Conservation (phyloP, 1,140 invertebrate genomes). For the Eulimnadia texana region DNA sequence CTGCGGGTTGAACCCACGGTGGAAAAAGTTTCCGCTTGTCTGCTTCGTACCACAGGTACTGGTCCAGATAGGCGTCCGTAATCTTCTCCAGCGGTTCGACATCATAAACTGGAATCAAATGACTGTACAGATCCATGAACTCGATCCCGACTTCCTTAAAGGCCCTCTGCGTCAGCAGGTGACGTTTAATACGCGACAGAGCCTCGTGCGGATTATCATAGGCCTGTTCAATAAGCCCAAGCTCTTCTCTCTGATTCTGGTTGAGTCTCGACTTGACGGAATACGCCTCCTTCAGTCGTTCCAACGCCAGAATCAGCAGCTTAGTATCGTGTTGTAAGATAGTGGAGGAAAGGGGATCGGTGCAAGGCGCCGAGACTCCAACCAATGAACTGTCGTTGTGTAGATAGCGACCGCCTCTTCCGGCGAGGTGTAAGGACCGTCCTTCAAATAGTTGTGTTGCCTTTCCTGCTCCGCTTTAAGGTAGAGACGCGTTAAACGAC, state of each 20-base stretch:
- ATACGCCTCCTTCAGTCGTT: conserved; percentile 95
- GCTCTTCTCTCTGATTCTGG: conserved; percentile 98
- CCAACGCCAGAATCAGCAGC: conserved; percentile 86
- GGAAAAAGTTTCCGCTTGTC: conserved; percentile 94
- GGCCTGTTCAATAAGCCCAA: conserved; percentile 96
- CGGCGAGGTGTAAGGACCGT: conserved; percentile 96
- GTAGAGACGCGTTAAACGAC: conserved; percentile 85
- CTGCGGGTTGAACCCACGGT: conserved; percentile 97
- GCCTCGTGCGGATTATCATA: conserved; percentile 99
- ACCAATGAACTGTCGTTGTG: conserved; percentile 97
- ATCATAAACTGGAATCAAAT: conserved; percentile 96
- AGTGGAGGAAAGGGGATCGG: conserved; percentile 97
- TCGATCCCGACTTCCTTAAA: conserved; percentile 99
- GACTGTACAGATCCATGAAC: conserved; percentile 99
- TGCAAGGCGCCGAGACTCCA: conserved; percentile 91
- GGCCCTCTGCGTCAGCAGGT: conserved; percentile 90
- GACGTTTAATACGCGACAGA: conserved; percentile 95
- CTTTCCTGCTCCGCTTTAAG: conserved; percentile 97
- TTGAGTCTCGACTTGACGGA: conserved; percentile 94
- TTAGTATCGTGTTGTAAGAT: conserved; percentile 99
- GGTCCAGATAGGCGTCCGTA: conserved; percentile 98
- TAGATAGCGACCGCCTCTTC: conserved; percentile 99
- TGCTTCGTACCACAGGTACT: conserved; percentile 99
- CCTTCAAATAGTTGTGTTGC: conserved; percentile 97
- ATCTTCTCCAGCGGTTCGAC: conserved; percentile 99